Base-by-base conservation (phyloP, 30 jellyfish, hydroid and myxozoan genomes). In the Chironex yamaguchii region DNA sequence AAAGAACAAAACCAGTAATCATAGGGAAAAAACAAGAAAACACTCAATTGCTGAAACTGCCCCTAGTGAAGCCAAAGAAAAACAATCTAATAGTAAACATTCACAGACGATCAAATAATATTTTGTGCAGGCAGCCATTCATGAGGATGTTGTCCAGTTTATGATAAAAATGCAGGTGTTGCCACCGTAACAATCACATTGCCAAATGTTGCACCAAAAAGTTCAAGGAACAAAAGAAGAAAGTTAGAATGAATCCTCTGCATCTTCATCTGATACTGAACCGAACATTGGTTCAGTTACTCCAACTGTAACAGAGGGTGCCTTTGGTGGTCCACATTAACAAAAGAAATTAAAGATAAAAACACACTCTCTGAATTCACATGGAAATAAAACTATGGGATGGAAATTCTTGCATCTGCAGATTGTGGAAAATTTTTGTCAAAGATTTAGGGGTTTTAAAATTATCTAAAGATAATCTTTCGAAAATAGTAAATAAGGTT, bases 41-140 rank as follows among this genome's bases (percentile, higher is more conserved):
- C 87, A 75, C 28, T 49, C 76, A 36, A 26, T 49, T 49, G 87
- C 77, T 23, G 87, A 76, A 49, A 76, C 77, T 1, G 62, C 87
- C 53, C 36, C 87, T 27, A 49, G 36, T 48, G 87, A 75, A 48
- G 25, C 78, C 2, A 63, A 75, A 63, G 74, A 52, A 49, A 6
- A 21, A 75, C 62, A 50, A 58, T 51, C 29, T 48, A 75, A 50
- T 27, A 50, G 76, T 12, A 49, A 75, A 54, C 81, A 31, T n/a
- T n/a, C n/a, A n/a, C n/a, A n/a, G n/a, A n/a, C n/a, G n/a, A n/a
- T n/a, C n/a, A n/a, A n/a, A n/a, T n/a, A n/a, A n/a, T n/a, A n/a
- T 85, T 85, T 36, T 85, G 96, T 54, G 90, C 86, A 64, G 96
- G 96, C 78, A 72, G 85, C 35, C 90, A 69, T 52, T 14, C 90